Base-by-base conservation (phyloP, 2,888 invertebrate genomes). In the Ephialtes manifestator region DNA sequence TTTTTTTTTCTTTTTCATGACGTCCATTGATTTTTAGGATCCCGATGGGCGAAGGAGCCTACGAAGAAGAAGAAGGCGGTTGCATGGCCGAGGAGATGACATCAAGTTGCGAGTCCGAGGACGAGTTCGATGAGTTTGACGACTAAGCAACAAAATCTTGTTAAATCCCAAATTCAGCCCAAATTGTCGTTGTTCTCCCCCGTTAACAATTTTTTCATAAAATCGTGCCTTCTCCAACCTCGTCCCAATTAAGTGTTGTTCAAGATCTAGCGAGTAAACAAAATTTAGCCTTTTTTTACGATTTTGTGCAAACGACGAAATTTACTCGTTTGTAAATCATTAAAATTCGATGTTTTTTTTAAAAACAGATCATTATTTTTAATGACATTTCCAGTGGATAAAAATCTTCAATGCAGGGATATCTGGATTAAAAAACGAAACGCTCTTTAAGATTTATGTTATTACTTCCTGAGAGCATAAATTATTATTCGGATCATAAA, bases 31-130 rank as follows among this genome's bases (percentile, higher is more conserved):
- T 78, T 88, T 88, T 4, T 82, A 93, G 93, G 84, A 90, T 92
- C 80, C 88, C 91, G 15, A 83, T 89, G 84, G 90, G 87, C 63
- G 91, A 91, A 15, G 81, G 43, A 68, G 76, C 82, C 39, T 88
- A 87, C 80, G 87, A 88, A 24, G 87, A 88, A n/a, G 89, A 90
- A 72, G 90, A 91, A 28, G 88, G 89, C 76, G 87, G 87, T 43
- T 91, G 89, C 85, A 89, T 90, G 84, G 91, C 90, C 35, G 90
- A 90, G 31, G 91, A 92, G 11, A 86, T 89, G 28, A 88, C 91
- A 48, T 91, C 92, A n/a, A 92, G 89, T 60, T 90, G 89, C 86
- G 92, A 92, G 60, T 91, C 92, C 48, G 81, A 81, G 51, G 89
- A 90, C 63, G 90, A 92, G 75, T 91, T 92, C 39, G 92, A 92